Base-by-base conservation (phyloP, 2,797 vertebrate species). In the Scleropages formosus region DNA sequence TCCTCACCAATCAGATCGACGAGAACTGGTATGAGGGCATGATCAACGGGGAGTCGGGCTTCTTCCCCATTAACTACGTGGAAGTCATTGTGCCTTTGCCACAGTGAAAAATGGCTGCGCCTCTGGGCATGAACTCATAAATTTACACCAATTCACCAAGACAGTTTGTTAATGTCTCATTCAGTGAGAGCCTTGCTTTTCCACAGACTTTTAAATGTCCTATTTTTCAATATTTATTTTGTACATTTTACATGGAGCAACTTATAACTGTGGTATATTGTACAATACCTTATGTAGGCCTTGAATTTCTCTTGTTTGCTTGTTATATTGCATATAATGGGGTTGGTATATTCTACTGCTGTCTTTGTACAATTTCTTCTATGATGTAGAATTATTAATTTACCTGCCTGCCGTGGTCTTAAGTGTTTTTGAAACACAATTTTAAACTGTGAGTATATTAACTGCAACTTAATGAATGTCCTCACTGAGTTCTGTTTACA, bases 21-120 rank as follows among this genome's bases (percentile, higher is more conserved):
- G 95, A 98, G 82, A 98, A 98, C 93, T 98, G 97, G 96, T 98
- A 95, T 1, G 96, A 98, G 84, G 97, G 97, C 77, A 95, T 95
- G 94, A 91, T 96, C 70, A 88, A 87, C 0, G 95, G 95, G 18
- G 93, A 95, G 74, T 97, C 96, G 0, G 97, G 96, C 78, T 98
- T 98, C 89, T 98, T 98, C 87, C 97, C 97, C 80, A 95, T 98
- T 87, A 98, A 93, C 88, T 98, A 98, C n/a, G 96, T 98, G 67
- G 92, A 96, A 68, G 94, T 98, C 78, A 89, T 98, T 0, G 93
- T 98, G 78, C 93, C 96, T 71, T 89, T 98, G 82, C 95, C 96
- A 49, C 93, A 95, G 88, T 96, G 91, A 92, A 73, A 58, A 62
- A 0, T 39, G 1, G 0, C 8, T 0, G 12, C n/a, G 27, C 18